Evolutionary conservation across 2,888 invertebrate species (phyloP).

Genomic region (Strigamia transsilvanica): DNA sequence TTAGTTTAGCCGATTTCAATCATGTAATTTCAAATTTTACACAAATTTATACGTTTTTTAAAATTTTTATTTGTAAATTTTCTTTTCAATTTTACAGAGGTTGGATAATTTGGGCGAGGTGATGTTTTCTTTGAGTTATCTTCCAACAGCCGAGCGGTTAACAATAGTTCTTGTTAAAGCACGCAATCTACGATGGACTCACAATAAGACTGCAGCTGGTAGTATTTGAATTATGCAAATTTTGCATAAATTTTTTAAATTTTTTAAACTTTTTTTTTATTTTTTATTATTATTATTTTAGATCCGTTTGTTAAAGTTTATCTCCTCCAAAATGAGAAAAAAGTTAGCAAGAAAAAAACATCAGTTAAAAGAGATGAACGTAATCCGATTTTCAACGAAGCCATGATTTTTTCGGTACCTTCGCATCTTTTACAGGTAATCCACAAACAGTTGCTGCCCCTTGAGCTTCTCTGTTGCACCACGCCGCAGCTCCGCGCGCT

Average conservation of each 20-base stretch:
- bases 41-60: not conserved
- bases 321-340: constrained; percentile 80
- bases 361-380: constrained; percentile 77
- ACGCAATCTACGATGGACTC: constrained; percentile 73
- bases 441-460: constrained; percentile 54
- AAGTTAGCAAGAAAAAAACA: constrained; percentile 82
- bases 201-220: constrained; percentile 68
- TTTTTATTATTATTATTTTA: constrained; percentile 57
- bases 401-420: constrained; percentile 84
- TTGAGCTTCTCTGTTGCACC: too few species aligned
- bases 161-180: constrained; percentile 81
- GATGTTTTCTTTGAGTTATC: constrained; percentile 81
- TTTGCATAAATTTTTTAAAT: too few species aligned
- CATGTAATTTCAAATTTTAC: constrained; percentile 66
- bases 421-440: constrained; percentile 74
- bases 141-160: constrained; percentile 81
- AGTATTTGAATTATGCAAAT: too few species aligned
- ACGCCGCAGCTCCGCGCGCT: not conserved
- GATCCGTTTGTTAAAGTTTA: constrained; percentile 85
- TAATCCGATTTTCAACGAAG: constrained; percentile 83
- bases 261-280: not conserved
- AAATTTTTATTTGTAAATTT: not conserved
- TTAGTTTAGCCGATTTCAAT: constrained; percentile 77
- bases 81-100: not conserved
- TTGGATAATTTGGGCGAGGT: constrained; percentile 75